Conservation (phyloP, 2,113 vertebrate genomes). For the Triplophysa rosa region DNA sequence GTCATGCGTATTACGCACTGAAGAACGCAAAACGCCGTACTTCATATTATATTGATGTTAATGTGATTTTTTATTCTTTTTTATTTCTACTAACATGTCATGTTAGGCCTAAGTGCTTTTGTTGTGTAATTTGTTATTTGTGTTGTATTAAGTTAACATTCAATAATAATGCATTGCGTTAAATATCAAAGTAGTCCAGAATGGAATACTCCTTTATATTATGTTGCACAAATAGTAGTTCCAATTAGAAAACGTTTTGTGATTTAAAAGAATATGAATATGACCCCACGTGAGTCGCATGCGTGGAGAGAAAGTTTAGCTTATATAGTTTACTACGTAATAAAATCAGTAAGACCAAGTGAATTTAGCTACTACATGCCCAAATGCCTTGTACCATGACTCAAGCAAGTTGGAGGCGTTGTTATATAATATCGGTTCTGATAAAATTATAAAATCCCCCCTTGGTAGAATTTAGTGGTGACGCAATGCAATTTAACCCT, state of each 20-base stretch:
- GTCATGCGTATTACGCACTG: background rate
- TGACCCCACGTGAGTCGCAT: too few relatives aligned
- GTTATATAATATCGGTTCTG: constrained; percentile 28
- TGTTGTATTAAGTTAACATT: too few relatives aligned
- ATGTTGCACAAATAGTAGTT: background rate
- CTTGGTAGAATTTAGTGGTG: constrained; percentile 36
- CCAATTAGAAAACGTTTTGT: too few relatives aligned
- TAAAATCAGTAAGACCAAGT: background rate
- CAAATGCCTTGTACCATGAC: constrained; percentile 2
- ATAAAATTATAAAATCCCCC: constrained; percentile 20
- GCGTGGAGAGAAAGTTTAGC: background rate
- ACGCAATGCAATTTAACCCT: constrained; percentile 68
- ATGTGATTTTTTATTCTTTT: background rate
- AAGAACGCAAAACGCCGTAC: background rate
- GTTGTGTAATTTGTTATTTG: too few relatives aligned
- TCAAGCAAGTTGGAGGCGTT: constrained; percentile 17
- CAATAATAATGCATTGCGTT: background rate
- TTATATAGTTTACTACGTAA: background rate
- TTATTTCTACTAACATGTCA: background rate
- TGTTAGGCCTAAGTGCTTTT: background rate
- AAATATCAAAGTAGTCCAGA: background rate
- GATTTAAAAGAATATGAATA: too few relatives aligned
- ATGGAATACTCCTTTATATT: background rate
- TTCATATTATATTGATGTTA: background rate
- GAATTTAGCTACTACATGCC: background rate